Percentiles rank a stretch among this genome's conserved stretches.
Evolutionary conservation across 2,797 vertebrate genomes (phyloP).

Genomic region (Neopelma chrysocephalum): DNA sequence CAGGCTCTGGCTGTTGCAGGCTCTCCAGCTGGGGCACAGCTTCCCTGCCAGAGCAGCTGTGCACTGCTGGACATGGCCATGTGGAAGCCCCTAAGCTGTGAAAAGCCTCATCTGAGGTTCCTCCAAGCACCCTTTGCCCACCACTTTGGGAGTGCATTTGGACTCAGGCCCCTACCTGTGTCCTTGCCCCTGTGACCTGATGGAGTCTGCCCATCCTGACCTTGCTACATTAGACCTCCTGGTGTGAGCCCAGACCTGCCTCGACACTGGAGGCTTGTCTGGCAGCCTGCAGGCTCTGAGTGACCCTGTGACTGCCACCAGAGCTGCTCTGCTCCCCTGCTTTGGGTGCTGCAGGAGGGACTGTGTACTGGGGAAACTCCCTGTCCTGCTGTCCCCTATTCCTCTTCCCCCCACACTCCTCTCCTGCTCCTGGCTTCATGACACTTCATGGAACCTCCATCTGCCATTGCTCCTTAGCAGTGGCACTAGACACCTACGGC

Average conservation of each 20-base stretch:
- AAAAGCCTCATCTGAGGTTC: neutral
- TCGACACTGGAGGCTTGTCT: rapidly evolving
- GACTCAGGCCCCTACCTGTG: too few relatives aligned
- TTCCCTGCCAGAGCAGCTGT: neutral
- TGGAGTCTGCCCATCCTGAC: neutral
- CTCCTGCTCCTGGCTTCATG: neutral
- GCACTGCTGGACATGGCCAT: rapidly evolving
- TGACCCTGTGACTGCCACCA: rapidly evolving
- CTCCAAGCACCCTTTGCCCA: neutral
- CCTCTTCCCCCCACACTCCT: neutral
- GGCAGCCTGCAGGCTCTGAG: neutral
- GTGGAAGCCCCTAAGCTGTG: neutral
- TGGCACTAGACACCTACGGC: neutral
- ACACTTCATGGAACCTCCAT: too few relatives aligned
- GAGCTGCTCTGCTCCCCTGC: neutral
- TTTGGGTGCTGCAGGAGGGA: neutral
- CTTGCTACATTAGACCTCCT: neutral
- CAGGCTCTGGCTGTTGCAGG: neutral
- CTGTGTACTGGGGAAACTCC: neutral
- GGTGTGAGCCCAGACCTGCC: neutral
- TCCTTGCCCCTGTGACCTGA: too few relatives aligned
- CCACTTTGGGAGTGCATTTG: neutral
- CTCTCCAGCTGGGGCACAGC: rapidly evolving
- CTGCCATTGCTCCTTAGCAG: neutral
- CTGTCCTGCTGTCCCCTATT: neutral